Conservation (phyloP, 1,140 invertebrate species). For the Lordiphosa collinella region DNA sequence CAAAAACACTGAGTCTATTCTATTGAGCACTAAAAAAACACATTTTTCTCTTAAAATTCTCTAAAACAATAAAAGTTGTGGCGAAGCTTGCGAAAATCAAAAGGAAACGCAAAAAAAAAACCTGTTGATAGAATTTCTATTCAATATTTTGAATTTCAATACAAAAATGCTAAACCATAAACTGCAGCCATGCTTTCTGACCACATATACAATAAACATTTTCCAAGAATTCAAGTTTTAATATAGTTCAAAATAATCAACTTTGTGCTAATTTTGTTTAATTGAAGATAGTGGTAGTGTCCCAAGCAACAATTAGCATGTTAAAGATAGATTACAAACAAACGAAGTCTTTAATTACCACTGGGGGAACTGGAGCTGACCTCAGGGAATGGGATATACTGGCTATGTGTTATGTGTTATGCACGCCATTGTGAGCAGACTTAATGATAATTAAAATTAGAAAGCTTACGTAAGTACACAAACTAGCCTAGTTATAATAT, state of each 20-base stretch:
- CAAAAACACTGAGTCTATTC: too few relatives aligned
- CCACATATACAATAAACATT: too few relatives aligned
- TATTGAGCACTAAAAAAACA: too few relatives aligned
- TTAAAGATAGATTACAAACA: constrained; percentile 37
- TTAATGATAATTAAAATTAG: constrained; percentile 51
- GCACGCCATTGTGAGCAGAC: constrained; percentile 32
- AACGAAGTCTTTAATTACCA: constrained; percentile 48
- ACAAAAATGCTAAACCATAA: too few relatives aligned
- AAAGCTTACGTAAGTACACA: constrained; percentile 56
- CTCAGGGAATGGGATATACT: constrained; percentile 41
- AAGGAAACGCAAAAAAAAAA: too few relatives aligned
- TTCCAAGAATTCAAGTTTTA: constrained; percentile 16
- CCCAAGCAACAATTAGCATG: constrained; percentile 38
- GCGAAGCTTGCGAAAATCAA: too few relatives aligned
- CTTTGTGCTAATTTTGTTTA: constrained; percentile 39
- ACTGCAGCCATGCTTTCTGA: too few relatives aligned
- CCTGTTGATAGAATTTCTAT: too few relatives aligned
- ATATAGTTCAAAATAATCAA: constrained; percentile 50
- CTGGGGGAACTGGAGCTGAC: constrained; percentile 37
- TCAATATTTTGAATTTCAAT: too few relatives aligned
- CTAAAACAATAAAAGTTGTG: too few relatives aligned
- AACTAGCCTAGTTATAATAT: constrained; percentile 6
- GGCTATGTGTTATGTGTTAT: constrained; percentile 1
- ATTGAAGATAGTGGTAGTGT: constrained; percentile 39
- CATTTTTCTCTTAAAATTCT: too few relatives aligned